Conservation (phyloP, 2,113 vertebrate species). For the Silurus asotus region DNA sequence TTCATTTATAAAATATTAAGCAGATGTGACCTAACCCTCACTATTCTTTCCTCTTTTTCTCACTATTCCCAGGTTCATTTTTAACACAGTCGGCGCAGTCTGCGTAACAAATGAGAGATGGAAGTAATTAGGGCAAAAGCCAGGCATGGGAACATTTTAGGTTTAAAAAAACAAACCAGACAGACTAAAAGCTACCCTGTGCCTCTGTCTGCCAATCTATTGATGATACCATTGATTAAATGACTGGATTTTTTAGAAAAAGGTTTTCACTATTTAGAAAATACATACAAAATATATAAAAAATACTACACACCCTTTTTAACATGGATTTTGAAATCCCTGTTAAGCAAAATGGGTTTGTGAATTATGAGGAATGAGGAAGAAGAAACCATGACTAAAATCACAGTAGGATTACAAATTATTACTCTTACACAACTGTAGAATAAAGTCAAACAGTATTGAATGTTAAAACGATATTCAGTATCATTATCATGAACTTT, state of each 20-base stretch:
- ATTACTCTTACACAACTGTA: not conserved
- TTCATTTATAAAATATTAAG: constrained; percentile 8
- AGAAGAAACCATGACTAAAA: too few species aligned
- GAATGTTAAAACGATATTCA: not conserved
- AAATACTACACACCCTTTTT: not conserved
- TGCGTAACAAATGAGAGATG: constrained; percentile 64
- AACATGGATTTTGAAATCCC: not conserved
- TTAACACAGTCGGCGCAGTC: constrained; percentile 60
- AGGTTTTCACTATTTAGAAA: not conserved
- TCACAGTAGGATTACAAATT: not conserved
- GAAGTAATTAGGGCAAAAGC: constrained; percentile 68
- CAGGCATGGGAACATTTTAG: constrained; percentile 46
- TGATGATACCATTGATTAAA: constrained; percentile 42
- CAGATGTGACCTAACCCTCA: constrained; percentile 40
- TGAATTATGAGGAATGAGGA: too few species aligned
- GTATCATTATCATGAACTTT: not conserved
- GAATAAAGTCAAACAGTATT: not conserved
- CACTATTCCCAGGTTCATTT: constrained; percentile 50
- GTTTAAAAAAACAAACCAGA: constrained; percentile 50
- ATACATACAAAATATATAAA: not conserved
- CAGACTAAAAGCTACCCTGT: constrained; percentile 51
- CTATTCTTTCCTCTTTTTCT: constrained; percentile 56
- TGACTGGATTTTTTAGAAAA: constrained; percentile 13
- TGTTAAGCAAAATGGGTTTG: too few species aligned
- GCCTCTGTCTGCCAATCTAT: constrained; percentile 39